These are phyloP conservation scores for Mesoligia furuncula DNA, from an alignment of 2,888 invertebrate species.

Conservation along the genomic window DNA sequence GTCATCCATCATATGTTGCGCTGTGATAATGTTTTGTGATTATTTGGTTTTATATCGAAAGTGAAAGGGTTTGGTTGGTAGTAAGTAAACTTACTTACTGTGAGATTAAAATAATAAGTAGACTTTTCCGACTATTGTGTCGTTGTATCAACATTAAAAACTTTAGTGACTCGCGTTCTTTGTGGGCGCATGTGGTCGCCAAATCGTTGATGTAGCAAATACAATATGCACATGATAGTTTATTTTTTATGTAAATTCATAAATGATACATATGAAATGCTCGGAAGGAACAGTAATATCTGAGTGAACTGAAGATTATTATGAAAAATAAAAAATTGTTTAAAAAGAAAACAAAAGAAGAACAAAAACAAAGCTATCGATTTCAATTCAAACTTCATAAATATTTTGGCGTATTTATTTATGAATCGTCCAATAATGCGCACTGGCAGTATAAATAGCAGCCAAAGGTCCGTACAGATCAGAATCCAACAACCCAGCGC, in stretches of 20 bases:
- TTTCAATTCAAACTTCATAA: slow-evolving; percentile 47
- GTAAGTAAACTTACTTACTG: neutral
- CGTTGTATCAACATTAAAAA: neutral
- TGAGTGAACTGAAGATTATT: neutral
- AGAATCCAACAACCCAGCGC: slow-evolving; percentile 56
- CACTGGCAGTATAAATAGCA: slow-evolving; percentile 53
- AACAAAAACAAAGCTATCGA: slow-evolving; percentile 13
- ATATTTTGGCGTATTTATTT: slow-evolving; percentile 57
- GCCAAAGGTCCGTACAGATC: slow-evolving; percentile 51
- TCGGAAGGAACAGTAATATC: neutral
- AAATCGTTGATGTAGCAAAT: neutral
- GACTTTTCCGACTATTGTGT: neutral
- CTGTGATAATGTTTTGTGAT: slow-evolving; percentile 40
- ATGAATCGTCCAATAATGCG: slow-evolving; percentile 40
- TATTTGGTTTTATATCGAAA: slow-evolving; percentile 57
- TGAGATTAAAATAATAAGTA: neutral
- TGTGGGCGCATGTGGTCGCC: neutral
- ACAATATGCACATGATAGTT: neutral
- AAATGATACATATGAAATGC: neutral
- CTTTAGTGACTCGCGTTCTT: neutral
- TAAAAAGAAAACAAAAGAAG: slow-evolving; percentile 3
- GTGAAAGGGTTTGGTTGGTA: slow-evolving; percentile 22
- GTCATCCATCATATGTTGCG: slow-evolving; percentile 75
- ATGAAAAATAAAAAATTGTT: neutral
- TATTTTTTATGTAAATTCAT: neutral